Evolutionary conservation across 2,113 vertebrate genomes (phyloP).

Genomic region (Rissa tridactyla): DNA sequence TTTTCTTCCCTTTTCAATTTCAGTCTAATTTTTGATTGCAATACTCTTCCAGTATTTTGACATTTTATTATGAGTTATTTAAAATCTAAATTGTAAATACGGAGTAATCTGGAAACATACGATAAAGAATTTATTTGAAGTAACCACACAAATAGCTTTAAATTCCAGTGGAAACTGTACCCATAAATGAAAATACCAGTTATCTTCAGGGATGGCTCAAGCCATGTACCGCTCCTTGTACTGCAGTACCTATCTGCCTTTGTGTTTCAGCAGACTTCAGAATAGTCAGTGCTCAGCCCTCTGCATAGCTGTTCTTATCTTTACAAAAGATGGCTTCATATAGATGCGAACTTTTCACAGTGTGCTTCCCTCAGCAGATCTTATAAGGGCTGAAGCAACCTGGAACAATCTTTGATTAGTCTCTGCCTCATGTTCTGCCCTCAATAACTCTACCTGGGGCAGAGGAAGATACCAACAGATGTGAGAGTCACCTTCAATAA

Average conservation of each 20-base stretch:
- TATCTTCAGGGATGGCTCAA: neutral
- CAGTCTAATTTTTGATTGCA: neutral
- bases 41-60: neutral
- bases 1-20: neutral
- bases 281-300: neutral
- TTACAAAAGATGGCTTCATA: neutral
- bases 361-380: neutral
- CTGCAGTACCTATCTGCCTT: neutral
- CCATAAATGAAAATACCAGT: neutral
- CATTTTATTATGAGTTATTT: neutral
- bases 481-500: conserved; percentile 1
- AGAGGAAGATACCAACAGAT: neutral
- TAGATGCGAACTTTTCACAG: neutral
- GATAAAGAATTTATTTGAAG: neutral
- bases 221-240: fast-evolving
- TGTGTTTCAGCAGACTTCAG: neutral
- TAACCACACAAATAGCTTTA: neutral
- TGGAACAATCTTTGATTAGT: neutral
- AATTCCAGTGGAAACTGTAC: neutral
- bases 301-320: neutral
- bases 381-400: neutral
- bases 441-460: neutral
- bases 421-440: neutral
- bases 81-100: neutral
- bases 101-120: neutral